Base-by-base conservation (phyloP, 2,888 invertebrate genomes). In the Lottia gigantea region DNA sequence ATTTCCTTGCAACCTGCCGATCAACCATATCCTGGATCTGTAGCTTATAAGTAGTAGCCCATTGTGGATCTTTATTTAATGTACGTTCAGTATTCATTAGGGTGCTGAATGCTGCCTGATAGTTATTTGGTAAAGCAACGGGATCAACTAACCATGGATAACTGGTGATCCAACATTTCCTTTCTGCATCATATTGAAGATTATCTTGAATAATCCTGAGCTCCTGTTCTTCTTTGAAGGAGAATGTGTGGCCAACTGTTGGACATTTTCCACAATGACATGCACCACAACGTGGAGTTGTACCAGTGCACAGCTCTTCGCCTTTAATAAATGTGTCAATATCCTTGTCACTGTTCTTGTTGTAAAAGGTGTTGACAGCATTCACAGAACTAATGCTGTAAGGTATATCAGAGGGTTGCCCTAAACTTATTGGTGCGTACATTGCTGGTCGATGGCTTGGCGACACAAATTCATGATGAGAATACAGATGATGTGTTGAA, bases 141-240 rank as follows among this genome's bases (percentile, higher is more conserved):
- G 70, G 70, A 46, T 66, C 45, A 31, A 61, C 31, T 26, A 61
- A 11, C 70, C 70, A 66, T 26, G 70, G 70, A 46, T 70, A 62
- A 23, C 61, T 70, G 16, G 66, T 66, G 0, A 62, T 62, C 71
- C 71, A 71, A 25, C 62, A 46, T 19, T 66, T 4, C 23, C 23
- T n/a, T 0, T 25, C 63, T 47, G 46, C n/a, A 19, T 71, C 71
- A 62, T 63, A 67, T 0, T 8, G 1, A 23, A 71, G 63, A 63
- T 67, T 71, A 23, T 47, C 47, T 25, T 49, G 46, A 25, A 71
- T 67, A 46, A 67, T 62, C 11, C 47, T 7, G 8, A 71, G 66
- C 23, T 71, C 71, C 25, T 71, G 71, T 19, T 66, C 67, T 46
- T 71, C 71, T 71, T 46, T 62, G 40, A 71, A 71, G 19, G 67